Conservation (phyloP, 2,888 invertebrate genomes). For the Amaurobius ferox region DNA sequence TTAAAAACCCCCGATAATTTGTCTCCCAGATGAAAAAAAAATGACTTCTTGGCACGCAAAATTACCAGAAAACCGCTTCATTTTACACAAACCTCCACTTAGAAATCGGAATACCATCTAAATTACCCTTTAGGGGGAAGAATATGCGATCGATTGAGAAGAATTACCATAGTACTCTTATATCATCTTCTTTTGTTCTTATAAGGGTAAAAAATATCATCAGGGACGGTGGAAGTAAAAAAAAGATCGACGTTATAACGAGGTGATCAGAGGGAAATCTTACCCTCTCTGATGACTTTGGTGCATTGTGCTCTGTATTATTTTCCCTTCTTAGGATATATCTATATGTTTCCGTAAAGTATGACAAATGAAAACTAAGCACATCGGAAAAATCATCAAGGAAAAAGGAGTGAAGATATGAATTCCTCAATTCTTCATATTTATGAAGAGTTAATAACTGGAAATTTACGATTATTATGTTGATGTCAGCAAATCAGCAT, state of each 20-base stretch:
- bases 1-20: background rate
- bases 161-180: conserved; percentile 65
- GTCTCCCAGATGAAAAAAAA: background rate
- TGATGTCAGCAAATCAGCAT: conserved; percentile 11
- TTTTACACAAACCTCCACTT: conserved; percentile 27
- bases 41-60: conserved; percentile 8
- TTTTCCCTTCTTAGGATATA: conserved; percentile 34
- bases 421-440: conserved; percentile 32
- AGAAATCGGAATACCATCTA: conserved; percentile 56
- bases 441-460: conserved; percentile 41
- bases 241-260: conserved; percentile 41
- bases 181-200: conserved; percentile 67
- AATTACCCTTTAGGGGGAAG: conserved; percentile 50
- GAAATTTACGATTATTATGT: background rate
- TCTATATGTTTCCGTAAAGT: conserved; percentile 60
- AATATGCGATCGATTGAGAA: conserved; percentile 46
- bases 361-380: conserved; percentile 55
- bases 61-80: conserved; percentile 31
- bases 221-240: conserved; percentile 11
- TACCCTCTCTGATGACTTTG: conserved; percentile 32
- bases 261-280: conserved; percentile 64
- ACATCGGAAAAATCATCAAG: conserved; percentile 64
- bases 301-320: conserved; percentile 39
- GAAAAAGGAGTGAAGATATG: background rate
- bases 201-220: conserved; percentile 56